phyloP scores from a whole-genome alignment of 1,140 invertebrate species.

The Monomorium pharaonis region DNA sequence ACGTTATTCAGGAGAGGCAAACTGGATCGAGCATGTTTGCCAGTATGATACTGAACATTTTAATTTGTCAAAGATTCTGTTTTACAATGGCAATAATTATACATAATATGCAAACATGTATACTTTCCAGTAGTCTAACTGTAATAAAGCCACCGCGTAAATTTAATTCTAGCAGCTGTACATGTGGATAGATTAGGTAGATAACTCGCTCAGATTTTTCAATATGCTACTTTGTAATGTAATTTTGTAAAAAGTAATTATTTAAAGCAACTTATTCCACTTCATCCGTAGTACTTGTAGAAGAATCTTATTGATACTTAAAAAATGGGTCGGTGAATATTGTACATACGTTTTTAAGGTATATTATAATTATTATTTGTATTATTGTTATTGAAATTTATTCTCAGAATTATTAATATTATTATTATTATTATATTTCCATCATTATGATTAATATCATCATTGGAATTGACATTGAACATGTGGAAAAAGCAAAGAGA shows the following conservation, averaged over 20 bases:
- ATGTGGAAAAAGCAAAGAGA: constrained; percentile 65
- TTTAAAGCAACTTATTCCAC: constrained; percentile 80
- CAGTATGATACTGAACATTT: constrained; percentile 48
- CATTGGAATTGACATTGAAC: constrained; percentile 48
- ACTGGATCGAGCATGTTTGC: constrained; percentile 57
- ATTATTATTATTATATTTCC: constrained; percentile 69
- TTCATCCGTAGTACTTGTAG: constrained; percentile 78
- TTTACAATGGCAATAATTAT: constrained; percentile 81
- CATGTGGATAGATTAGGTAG: constrained; percentile 77
- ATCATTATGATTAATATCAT: constrained; percentile 63
- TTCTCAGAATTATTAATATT: constrained; percentile 78
- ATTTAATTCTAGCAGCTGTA: constrained; percentile 78
- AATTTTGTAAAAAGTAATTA: constrained; percentile 85
- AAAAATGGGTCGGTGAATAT: constrained; percentile 76
- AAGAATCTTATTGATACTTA: constrained; percentile 76
- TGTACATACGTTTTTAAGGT: constrained; percentile 82
- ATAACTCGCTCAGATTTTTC: constrained; percentile 80
- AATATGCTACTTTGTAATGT: constrained; percentile 83
- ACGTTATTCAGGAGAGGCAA: constrained; percentile 54
- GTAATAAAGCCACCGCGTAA: constrained; percentile 73
- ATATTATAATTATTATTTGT: constrained; percentile 75
- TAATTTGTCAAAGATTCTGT: constrained; percentile 64
- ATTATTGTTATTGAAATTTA: constrained; percentile 80
- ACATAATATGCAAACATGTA: constrained; percentile 75
- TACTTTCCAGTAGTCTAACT: constrained; percentile 76